Conservation (phyloP, 2,797 vertebrate species). For the Macrochelys suwanniensis region DNA sequence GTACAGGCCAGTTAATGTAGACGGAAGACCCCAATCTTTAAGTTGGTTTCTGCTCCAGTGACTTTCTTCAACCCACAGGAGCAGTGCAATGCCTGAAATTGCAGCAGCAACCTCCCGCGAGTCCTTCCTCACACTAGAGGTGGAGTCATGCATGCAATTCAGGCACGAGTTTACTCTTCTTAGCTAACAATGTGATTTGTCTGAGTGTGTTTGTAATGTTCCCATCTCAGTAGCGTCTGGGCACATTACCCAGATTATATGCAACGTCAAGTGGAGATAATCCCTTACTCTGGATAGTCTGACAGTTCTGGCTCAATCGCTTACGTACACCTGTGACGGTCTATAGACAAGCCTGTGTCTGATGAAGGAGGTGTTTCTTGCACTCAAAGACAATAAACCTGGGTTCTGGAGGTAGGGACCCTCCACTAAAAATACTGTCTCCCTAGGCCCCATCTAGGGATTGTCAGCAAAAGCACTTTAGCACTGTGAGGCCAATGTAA, state of each 20-base stretch:
- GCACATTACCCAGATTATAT: not conserved
- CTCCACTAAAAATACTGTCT: not conserved
- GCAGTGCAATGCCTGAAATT: not conserved
- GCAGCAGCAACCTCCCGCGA: not conserved
- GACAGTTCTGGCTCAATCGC: not conserved
- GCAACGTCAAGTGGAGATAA: not conserved
- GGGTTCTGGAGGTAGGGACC: not conserved
- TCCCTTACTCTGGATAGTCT: not conserved
- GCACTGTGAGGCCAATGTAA: not conserved
- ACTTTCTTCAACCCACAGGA: not conserved
- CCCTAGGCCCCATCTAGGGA: not conserved
- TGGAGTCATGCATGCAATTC: not conserved
- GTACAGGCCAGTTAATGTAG: not conserved
- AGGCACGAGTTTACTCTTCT: not conserved
- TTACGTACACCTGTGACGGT: not conserved
- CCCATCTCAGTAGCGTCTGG: not conserved
- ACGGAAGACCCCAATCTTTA: not conserved
- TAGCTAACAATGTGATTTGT: not conserved
- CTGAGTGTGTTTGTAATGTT: not conserved
- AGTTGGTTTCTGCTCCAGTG: not conserved
- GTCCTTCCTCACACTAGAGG: not conserved
- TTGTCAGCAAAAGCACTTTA: not conserved
- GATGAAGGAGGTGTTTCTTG: not conserved
- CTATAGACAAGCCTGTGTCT: too few relatives aligned
- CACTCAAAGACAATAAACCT: not conserved